Evolutionary conservation across 1,140 invertebrate species (phyloP).

Genomic region (Zophobas morio): DNA sequence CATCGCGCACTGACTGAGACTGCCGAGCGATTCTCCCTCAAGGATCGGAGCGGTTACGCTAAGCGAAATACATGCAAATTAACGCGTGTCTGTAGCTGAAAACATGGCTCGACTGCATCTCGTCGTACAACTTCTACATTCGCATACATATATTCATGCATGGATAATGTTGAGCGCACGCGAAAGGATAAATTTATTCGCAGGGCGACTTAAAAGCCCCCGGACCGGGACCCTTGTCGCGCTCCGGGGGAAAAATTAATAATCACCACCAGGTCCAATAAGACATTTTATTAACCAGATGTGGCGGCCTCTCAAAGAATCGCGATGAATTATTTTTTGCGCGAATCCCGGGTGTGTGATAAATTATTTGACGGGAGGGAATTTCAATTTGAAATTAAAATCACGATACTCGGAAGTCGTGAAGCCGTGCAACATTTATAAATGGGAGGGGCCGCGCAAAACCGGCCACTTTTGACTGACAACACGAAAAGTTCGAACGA

Average conservation of each 20-base stretch:
- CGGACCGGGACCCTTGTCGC: constrained; percentile 4
- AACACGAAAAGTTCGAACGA: no score
- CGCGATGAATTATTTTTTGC: constrained; percentile 29
- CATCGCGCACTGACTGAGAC: not conserved
- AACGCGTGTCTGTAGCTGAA: constrained; percentile 39
- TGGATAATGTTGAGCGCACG: constrained; percentile 23
- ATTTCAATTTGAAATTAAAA: constrained; percentile 30
- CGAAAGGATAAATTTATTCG: constrained; percentile 39
- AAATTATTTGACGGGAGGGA: constrained; percentile 22
- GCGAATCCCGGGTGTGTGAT: not conserved
- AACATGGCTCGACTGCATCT: constrained; percentile 34
- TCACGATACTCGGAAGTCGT: not conserved
- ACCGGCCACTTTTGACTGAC: no score
- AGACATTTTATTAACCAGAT: constrained; percentile 25
- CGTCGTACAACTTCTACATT: constrained; percentile 36
- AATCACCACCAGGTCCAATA: constrained; percentile 20
- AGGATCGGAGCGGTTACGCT: constrained; percentile 33
- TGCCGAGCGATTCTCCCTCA: constrained; percentile 31
- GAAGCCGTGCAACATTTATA: not conserved
- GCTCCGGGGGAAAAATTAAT: constrained; percentile 38
- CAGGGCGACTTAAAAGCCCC: constrained; percentile 32
- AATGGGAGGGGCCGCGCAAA: not conserved
- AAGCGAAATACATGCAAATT: constrained; percentile 48
- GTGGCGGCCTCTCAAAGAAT: constrained; percentile 13
- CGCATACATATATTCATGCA: constrained; percentile 41